Evolutionary conservation across 1,140 invertebrate species (phyloP).

Genomic region (Helicorthomorpha holstii): DNA sequence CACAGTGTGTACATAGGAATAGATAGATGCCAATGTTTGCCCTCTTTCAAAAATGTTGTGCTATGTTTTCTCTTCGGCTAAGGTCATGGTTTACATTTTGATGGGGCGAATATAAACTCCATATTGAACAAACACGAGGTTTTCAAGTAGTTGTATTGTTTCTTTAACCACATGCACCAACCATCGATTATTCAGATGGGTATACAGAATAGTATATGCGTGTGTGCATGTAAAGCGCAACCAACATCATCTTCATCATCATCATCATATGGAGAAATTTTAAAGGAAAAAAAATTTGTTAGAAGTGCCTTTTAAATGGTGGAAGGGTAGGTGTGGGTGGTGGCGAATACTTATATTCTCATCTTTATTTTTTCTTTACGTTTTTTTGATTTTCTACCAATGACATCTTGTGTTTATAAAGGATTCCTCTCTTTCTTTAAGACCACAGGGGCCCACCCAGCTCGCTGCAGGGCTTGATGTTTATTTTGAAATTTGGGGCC

Average conservation of each 20-base stretch:
- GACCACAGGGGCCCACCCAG: background rate
- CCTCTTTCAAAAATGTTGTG: background rate
- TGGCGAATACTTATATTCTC: no score
- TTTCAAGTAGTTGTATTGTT: constrained; percentile 1
- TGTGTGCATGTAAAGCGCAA: no score
- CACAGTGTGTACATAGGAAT: no score
- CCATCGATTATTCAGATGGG: background rate
- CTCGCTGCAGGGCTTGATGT: background rate
- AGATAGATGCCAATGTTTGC: background rate
- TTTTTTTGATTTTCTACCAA: no score
- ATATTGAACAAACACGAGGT: constrained; percentile 2
- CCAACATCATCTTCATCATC: no score
- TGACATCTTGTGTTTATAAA: background rate
- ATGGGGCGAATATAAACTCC: constrained; percentile 1
- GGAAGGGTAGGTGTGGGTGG: no score
- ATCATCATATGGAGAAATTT: no score
- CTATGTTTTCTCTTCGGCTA: background rate
- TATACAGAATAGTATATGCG: no score
- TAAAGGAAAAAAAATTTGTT: no score
- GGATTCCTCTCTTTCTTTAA: background rate
- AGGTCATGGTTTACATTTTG: background rate
- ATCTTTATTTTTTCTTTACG: no score
- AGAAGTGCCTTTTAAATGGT: no score
- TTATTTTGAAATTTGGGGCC: constrained; percentile 2
- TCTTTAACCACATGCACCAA: background rate